phyloP scores from a whole-genome alignment of 37 sponge, comb jelly and placozoan genomes.

The Beroe forskalii region DNA sequence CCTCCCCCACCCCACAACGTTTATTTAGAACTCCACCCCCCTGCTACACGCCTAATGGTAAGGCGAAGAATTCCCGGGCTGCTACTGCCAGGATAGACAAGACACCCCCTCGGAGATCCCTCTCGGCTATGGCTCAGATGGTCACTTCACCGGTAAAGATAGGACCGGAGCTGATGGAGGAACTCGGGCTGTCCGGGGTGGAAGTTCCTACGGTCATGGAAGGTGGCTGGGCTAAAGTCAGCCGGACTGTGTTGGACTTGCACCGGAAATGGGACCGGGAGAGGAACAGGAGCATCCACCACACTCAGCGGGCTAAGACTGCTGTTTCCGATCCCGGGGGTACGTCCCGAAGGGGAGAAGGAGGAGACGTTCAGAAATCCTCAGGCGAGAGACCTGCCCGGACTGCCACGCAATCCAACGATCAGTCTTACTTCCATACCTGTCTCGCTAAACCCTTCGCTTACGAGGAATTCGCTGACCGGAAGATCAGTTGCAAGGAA shows the following conservation, averaged over 20 bases:
- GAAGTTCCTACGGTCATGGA: constrained; percentile 2
- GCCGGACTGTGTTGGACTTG: neutral
- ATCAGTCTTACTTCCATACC: constrained; percentile 7
- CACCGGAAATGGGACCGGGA: constrained; percentile 29
- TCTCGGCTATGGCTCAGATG: neutral
- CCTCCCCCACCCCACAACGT: neutral
- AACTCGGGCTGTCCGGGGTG: constrained; percentile 17
- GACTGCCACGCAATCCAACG: neutral
- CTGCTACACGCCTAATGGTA: neutral
- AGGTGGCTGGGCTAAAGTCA: constrained; percentile 42
- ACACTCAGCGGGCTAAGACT: neutral
- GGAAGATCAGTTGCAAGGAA: constrained; percentile 35
- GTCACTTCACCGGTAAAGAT: neutral
- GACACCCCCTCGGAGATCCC: neutral
- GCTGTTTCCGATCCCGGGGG: constrained; percentile 28
- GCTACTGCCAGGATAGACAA: neutral
- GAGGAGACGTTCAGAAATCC: neutral
- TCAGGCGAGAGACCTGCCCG: neutral
- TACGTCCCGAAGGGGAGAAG: neutral
- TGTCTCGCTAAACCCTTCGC: constrained; percentile 27
- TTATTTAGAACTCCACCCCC: neutral
- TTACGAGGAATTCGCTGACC: constrained; percentile 41
- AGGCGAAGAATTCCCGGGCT: neutral
- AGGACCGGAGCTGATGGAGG: constrained; percentile 27
- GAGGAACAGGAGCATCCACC: neutral